Base-by-base conservation (phyloP, 2,888 invertebrate species). In the Orthosia gothica region DNA sequence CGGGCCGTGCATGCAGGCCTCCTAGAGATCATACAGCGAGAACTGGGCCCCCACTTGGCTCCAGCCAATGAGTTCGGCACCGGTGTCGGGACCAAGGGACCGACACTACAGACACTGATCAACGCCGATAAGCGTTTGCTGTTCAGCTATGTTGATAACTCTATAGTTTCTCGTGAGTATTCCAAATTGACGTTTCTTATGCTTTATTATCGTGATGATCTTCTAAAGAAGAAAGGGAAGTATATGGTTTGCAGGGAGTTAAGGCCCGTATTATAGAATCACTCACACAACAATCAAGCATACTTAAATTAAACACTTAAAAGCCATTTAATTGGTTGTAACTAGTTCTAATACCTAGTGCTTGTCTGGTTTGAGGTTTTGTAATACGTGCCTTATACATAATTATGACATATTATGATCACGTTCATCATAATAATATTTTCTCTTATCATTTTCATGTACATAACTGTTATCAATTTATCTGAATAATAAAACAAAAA, bases 1-100 rank as follows among this genome's bases (percentile, higher is more conserved):
- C 91, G 94, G 1, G 89, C 89, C 18, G 96, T 97, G 3, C 98
- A 98, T 89, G 92, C 92, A 13, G 96, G 97, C 18, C 92, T 98
- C 0, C 92, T 97, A n/a, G 93, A 96, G 55, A 92, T 97, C 63
- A 91, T 98, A 3, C 94, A 96, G 78, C 91, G 95, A 49, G 97
- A 97, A 88, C 92, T 98, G 23, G 97, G 97, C 0, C 95, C 96
- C 0, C 97, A 97, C 81, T 92, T 97, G 75, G 95, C 97, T 0
- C 87, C 91, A 15, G 96, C 95, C 3, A 91, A 92, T 45, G 93
- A 95, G 70, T 94, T 94, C 67, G 92, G 92, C 3, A 95, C 94
- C 1, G 94, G 94, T 3, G 84, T 88, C 0, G 96, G 95, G 3
- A 93, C 94, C 0, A 89, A 89, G 20, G 96, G 96, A 9, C 97